Conservation (phyloP, 2,888 invertebrate species). For the Sinopyrophorus schimmeli region DNA sequence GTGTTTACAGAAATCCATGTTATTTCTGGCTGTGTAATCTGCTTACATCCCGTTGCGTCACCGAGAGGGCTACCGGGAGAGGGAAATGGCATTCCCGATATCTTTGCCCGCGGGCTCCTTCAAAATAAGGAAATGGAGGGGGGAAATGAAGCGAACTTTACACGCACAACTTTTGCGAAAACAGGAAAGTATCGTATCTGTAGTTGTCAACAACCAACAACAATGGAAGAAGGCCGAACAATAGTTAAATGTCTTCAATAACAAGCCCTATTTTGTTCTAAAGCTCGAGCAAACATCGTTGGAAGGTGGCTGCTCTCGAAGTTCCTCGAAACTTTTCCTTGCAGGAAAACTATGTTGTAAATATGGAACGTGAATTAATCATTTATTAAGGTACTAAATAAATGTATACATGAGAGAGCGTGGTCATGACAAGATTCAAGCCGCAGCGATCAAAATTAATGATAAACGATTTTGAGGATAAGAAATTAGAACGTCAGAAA, state of each 20-base stretch:
- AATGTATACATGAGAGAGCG: too few species aligned
- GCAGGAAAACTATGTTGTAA: too few species aligned
- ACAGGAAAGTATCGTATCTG: constrained; percentile 19
- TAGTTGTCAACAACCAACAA: constrained; percentile 16
- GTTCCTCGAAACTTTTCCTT: too few species aligned
- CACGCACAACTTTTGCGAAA: constrained; percentile 35
- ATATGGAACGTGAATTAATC: too few species aligned
- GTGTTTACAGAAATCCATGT: constrained; percentile 39
- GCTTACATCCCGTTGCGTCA: constrained; percentile 36
- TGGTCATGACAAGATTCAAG: too few species aligned
- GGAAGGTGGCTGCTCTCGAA: too few species aligned
- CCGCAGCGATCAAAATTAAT: too few species aligned
- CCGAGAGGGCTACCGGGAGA: constrained; percentile 26
- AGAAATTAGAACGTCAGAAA: too few species aligned
- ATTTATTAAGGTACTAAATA: too few species aligned
- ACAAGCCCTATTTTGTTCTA: too few species aligned
- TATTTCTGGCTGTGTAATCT: constrained; percentile 40
- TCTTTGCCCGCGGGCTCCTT: constrained; percentile 34
- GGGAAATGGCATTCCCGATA: constrained; percentile 38
- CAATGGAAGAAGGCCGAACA: constrained; percentile 12
- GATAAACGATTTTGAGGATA: too few species aligned
- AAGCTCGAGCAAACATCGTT: too few species aligned
- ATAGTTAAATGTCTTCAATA: constrained; percentile 4
- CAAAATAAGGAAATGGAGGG: constrained; percentile 37
- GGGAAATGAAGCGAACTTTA: constrained; percentile 39